Evolutionary conservation across 30 jellyfish, hydroid and myxozoan species (phyloP).

Genomic region (Cassiopea andromeda): DNA sequence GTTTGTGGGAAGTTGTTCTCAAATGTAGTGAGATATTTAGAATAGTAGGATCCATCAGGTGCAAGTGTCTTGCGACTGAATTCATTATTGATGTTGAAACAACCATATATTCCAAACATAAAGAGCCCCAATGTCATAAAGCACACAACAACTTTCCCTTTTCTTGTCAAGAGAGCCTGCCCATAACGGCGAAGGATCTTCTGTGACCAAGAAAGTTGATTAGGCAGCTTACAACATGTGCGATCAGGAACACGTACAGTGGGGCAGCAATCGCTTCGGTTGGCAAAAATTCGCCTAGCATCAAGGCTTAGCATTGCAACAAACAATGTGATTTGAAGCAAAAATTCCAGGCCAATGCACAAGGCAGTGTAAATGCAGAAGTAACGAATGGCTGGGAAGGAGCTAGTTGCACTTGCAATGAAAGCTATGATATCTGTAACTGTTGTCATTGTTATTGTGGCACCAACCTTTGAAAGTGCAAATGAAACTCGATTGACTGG

Average conservation of each 20-base stretch:
- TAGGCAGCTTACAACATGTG: constrained; percentile 59
- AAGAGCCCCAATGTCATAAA: constrained; percentile 32
- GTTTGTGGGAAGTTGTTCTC: constrained; percentile 72
- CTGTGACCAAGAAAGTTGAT: constrained; percentile 48
- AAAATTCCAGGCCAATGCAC: constrained; percentile 46
- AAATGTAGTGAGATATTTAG: constrained; percentile 41
- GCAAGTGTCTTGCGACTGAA: constrained; percentile 74
- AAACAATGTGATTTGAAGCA: constrained; percentile 62
- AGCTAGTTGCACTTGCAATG: constrained; percentile 47
- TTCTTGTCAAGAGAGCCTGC: constrained; percentile 21
- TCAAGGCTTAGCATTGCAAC: constrained; percentile 63
- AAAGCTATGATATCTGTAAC: constrained; percentile 76
- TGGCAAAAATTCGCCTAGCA: constrained; percentile 41
- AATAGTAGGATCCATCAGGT: constrained; percentile 54
- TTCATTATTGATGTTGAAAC: constrained; percentile 50
- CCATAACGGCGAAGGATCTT: constrained; percentile 58
- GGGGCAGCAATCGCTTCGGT: constrained; percentile 74
- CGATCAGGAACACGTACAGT: constrained; percentile 45
- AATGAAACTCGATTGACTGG: constrained; percentile 63
- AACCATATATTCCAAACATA: constrained; percentile 72
- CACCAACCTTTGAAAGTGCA: constrained; percentile 73
- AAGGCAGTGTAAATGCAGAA: constrained; percentile 72
- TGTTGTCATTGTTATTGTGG: constrained; percentile 82
- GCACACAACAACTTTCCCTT: constrained; percentile 46
- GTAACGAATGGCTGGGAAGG: constrained; percentile 73